Base-by-base conservation (phyloP, 2,113 vertebrate genomes). In the Corythoichthys haematopterus region DNA sequence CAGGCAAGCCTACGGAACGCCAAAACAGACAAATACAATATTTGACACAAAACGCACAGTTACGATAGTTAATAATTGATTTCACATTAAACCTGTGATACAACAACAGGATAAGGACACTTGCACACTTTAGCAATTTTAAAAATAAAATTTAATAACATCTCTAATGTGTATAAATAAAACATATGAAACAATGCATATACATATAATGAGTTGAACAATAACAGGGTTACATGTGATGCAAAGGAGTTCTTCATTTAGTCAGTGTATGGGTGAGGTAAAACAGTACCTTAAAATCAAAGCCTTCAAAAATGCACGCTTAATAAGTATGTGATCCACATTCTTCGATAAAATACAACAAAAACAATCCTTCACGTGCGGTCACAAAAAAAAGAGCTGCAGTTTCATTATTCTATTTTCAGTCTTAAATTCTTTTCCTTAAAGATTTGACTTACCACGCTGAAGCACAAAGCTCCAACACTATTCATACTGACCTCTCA, bases 121-220 rank as follows among this genome's bases (percentile, higher is more conserved):
- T 12, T 51, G 13, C 43, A 85, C 75, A 78, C 66, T n/a, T 83
- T 57, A 77, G 78, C 94, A 92, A 85, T 92, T 93, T 95, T 93
- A 92, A 93, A 93, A 93, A 94, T 93, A 93, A 93, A 93, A 94
- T 95, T 93, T 94, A 94, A 92, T 93, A 90, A 91, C 91, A 91
- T 93, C 90, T 92, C 90, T 90, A 90, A 93, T 89, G 91, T 93
- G 93, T 93, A 93, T 92, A 93, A 93, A 93, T 92, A 94, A 94
- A 94, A 91, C 89, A 91, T 88, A 92, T 90, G 92, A 90, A 92
- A 93, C 91, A 93, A 92, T 76, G 87, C 85, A 88, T 91, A 90
- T 86, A 90, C 84, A 80, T 90, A 91, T 92, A 88, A 91, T 91
- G 87, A 94, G 91, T 92, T 81, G 89, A 94, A 93, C 85, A 88